A percentile compares a stretch with the other conserved stretches of the same genome.
Conservation (phyloP, 2,888 invertebrate genomes). For the Camponotus fellah region DNA sequence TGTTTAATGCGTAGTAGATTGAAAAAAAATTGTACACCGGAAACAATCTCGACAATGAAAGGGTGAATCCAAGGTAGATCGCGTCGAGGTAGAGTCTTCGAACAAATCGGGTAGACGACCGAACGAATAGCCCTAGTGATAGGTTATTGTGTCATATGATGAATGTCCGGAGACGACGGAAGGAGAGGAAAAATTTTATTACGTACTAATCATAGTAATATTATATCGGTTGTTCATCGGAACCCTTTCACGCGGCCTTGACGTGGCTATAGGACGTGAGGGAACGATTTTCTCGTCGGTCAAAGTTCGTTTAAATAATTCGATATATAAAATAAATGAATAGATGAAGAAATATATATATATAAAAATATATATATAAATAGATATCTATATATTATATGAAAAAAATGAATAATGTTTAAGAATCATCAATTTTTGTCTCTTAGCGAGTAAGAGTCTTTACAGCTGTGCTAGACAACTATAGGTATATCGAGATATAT, state of each 20-base stretch:
- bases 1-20: neutral
- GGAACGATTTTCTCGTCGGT: slow-evolving; percentile 56
- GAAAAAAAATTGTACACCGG: neutral
- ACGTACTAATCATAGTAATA: slow-evolving; percentile 59
- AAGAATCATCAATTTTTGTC: slow-evolving; percentile 74
- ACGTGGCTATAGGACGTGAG: slow-evolving; percentile 41
- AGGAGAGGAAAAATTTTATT: slow-evolving; percentile 65
- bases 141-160: slow-evolving; percentile 73
- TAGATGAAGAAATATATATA: slow-evolving; percentile 59
- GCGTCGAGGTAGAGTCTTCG: slow-evolving; percentile 24
- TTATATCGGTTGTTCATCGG: slow-evolving; percentile 75
- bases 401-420: slow-evolving; percentile 68
- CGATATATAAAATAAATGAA: slow-evolving; percentile 68
- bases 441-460: slow-evolving; percentile 80
- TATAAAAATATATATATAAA: slow-evolving; percentile 64
- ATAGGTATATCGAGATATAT: slow-evolving; percentile 71
- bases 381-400: slow-evolving; percentile 65
- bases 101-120: slow-evolving; percentile 60
- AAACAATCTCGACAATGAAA: neutral
- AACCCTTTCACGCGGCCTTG: slow-evolving; percentile 69
- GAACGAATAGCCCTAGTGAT: slow-evolving; percentile 70
- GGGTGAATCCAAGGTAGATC: neutral
- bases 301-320: slow-evolving; percentile 68
- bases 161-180: slow-evolving; percentile 35
- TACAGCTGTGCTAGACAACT: slow-evolving; percentile 86